Percentiles rank a stretch among this genome's conserved stretches.
These are phyloP conservation scores for Schizotus pectinicornis DNA, from an alignment of 2,888 invertebrate genomes.

Conservation along the genomic window DNA sequence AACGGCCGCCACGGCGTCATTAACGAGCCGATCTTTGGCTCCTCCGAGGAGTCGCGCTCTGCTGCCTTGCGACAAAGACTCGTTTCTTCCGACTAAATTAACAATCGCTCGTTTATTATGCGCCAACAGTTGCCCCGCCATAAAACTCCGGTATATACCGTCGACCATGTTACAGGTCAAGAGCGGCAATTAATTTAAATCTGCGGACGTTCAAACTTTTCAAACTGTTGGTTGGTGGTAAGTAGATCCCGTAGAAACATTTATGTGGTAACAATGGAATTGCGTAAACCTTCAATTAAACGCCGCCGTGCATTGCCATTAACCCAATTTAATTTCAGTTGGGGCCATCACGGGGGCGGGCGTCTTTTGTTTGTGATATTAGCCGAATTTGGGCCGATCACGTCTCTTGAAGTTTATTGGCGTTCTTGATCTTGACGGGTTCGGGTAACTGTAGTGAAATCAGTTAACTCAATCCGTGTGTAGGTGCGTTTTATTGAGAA, in stretches of 20 bases:
- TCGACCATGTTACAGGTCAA: background rate
- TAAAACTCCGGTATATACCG: background rate
- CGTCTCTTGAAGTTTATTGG: background rate
- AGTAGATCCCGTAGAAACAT: too few relatives aligned
- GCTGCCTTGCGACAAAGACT: constrained; percentile 28
- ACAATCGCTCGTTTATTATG: constrained; percentile 26
- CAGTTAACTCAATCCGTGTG: background rate
- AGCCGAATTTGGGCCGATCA: background rate
- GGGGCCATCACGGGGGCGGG: background rate
- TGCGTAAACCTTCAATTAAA: background rate
- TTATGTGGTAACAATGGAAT: background rate
- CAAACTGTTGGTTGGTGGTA: background rate
- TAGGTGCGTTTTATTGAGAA: background rate
- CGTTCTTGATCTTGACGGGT: background rate
- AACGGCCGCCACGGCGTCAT: too few relatives aligned
- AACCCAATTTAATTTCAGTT: constrained; percentile 6
- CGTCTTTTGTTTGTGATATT: background rate
- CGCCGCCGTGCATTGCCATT: background rate
- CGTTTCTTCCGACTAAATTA: constrained; percentile 30
- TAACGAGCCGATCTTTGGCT: too few relatives aligned
- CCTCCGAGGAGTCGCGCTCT: constrained; percentile 28
- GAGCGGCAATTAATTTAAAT: background rate
- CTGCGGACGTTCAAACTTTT: background rate
- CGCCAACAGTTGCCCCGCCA: background rate
- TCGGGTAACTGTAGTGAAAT: background rate